Percentiles rank a stretch among this genome's conserved stretches.
These are phyloP conservation scores for Gonioctena quinquepunctata DNA, from an alignment of 1,140 invertebrate genomes.

Conservation along the genomic window DNA sequence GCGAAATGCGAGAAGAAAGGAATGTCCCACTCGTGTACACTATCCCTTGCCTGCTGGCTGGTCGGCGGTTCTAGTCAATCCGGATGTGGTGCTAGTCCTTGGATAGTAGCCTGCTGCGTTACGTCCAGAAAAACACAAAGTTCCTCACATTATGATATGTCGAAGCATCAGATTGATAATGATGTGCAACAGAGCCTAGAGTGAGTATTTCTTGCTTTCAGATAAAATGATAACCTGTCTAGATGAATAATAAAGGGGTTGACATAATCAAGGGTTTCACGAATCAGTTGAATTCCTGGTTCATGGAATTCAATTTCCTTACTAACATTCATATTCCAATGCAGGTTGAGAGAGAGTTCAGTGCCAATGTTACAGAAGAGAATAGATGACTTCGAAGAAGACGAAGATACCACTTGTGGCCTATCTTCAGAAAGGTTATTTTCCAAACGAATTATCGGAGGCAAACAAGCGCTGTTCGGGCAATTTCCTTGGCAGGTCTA, in stretches of 20 bases:
- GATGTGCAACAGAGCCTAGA: slow-evolving; percentile 3
- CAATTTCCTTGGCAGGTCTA: slow-evolving; percentile 87
- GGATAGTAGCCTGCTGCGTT: slow-evolving; percentile 72
- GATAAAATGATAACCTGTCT: too few relatives aligned
- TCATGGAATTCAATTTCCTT: too few relatives aligned
- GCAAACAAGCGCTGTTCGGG: slow-evolving; percentile 69
- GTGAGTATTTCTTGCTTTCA: slow-evolving; percentile 20
- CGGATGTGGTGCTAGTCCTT: slow-evolving; percentile 66
- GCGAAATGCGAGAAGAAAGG: slow-evolving; percentile 62
- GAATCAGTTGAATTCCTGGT: too few relatives aligned
- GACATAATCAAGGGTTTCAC: too few relatives aligned
- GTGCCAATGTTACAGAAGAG: slow-evolving; percentile 32
- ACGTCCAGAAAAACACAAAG: slow-evolving; percentile 34
- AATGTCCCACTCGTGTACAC: slow-evolving; percentile 64
- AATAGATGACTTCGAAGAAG: slow-evolving; percentile 36
- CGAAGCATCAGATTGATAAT: background rate
- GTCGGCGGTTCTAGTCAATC: slow-evolving; percentile 65
- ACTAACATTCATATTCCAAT: too few relatives aligned
- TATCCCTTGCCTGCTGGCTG: slow-evolving; percentile 74
- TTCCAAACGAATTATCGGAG: slow-evolving; percentile 79
- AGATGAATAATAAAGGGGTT: too few relatives aligned
- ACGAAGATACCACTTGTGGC: slow-evolving; percentile 39
- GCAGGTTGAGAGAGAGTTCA: slow-evolving; percentile 22
- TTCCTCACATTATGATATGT: background rate
- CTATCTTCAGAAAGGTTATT: slow-evolving; percentile 57